phyloP scores from a whole-genome alignment of 2,113 vertebrate species.

The Microcebus jonahi region DNA sequence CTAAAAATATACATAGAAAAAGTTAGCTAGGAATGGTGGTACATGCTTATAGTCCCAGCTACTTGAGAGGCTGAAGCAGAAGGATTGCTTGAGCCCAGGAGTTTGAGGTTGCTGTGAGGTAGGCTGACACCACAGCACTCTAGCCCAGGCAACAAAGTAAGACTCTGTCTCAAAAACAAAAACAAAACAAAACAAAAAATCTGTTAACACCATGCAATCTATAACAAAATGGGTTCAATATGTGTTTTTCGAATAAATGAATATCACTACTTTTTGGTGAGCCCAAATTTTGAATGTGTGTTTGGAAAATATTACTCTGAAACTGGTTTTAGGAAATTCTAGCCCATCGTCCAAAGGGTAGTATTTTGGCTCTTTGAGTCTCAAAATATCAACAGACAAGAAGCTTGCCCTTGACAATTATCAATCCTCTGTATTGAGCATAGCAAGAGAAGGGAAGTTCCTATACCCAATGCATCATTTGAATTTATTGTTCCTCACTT shows the following conservation, averaged over 20 bases:
- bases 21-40: too few species aligned
- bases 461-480: neutral
- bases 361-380: neutral
- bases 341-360: neutral
- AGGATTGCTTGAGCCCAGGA: too few species aligned
- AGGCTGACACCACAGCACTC: too few species aligned
- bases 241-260: neutral
- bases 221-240: neutral
- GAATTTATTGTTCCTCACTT: neutral
- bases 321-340: neutral
- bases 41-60: too few species aligned
- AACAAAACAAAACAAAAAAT: too few species aligned
- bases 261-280: neutral
- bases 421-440: neutral
- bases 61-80: too few species aligned
- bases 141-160: too few species aligned
- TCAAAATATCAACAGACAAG: neutral
- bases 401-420: neutral
- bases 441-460: neutral
- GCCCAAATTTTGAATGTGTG: neutral
- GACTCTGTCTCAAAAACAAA: too few species aligned
- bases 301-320: neutral
- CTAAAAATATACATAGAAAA: too few species aligned
- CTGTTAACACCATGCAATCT: neutral
- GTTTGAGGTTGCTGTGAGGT: too few species aligned